Evolutionary conservation across 2,888 invertebrate species (phyloP).

Genomic region (Tinea trinotella): DNA sequence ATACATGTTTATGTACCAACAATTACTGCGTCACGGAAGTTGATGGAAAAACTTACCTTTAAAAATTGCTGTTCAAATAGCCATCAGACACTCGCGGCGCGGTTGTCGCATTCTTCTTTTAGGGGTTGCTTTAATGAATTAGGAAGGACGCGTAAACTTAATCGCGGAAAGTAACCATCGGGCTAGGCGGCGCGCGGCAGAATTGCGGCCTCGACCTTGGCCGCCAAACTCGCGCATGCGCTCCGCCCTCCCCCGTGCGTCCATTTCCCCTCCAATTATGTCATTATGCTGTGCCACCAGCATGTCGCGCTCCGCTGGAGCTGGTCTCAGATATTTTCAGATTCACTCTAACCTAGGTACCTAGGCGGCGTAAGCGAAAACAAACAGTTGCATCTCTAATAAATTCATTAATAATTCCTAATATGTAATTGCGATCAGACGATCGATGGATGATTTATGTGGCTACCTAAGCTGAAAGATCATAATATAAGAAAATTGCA

Average conservation of each 20-base stretch:
- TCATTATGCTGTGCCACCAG: slow-evolving; percentile 47
- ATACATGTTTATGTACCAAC: not conserved
- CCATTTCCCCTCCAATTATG: slow-evolving; percentile 60
- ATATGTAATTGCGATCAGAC: no score
- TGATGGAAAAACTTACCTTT: not conserved
- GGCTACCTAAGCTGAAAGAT: no score
- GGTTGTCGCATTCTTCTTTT: not conserved
- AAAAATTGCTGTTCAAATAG: not conserved
- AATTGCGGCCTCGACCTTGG: slow-evolving; percentile 72
- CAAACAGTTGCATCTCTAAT: no score
- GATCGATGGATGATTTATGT: no score
- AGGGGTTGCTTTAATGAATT: not conserved
- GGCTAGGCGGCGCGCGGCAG: slow-evolving; percentile 66
- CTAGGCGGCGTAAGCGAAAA: not conserved
- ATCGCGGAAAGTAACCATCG: slow-evolving; percentile 30
- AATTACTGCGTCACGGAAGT: not conserved
- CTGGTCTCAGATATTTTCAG: slow-evolving; percentile 5
- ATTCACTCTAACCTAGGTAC: not conserved
- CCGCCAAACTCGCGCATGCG: slow-evolving; percentile 71
- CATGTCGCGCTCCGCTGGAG: slow-evolving; percentile 20
- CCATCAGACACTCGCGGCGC: not conserved
- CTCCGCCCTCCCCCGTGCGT: slow-evolving; percentile 42
- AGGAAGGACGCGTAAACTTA: not conserved
- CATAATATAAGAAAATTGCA: no score
- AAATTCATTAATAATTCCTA: no score